Percentiles rank a stretch among this genome's conserved stretches.
These are phyloP conservation scores for Cantharis nigra DNA, from an alignment of 2,888 invertebrate genomes.

Conservation along the genomic window DNA sequence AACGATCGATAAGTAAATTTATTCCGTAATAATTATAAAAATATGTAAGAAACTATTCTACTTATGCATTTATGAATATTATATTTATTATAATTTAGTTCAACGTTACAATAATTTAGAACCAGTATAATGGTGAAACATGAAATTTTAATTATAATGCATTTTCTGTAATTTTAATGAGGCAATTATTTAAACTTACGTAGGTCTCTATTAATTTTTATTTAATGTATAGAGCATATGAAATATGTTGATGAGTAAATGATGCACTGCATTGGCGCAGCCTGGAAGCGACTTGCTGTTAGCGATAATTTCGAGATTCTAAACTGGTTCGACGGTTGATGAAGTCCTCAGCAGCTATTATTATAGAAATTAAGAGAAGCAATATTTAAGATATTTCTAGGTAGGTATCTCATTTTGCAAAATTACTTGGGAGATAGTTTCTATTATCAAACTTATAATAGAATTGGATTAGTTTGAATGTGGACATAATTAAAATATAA, in stretches of 20 bases:
- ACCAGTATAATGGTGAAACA: neutral
- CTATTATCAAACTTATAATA: neutral
- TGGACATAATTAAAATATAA: neutral
- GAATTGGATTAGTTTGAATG: neutral
- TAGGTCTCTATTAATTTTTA: no score
- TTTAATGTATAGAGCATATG: no score
- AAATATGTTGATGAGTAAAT: neutral
- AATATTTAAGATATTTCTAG: neutral
- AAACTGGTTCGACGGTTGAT: neutral
- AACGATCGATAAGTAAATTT: neutral
- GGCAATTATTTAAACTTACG: no score
- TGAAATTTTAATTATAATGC: neutral
- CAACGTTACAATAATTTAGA: neutral
- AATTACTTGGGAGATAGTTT: neutral
- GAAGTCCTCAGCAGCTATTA: neutral
- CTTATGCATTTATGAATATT: neutral
- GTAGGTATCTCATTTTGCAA: neutral
- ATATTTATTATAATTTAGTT: neutral
- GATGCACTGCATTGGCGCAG: neutral
- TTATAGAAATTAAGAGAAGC: neutral
- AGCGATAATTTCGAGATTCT: neutral
- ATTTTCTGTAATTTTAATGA: no score
- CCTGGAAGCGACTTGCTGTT: neutral
- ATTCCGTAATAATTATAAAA: neutral
- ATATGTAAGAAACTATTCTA: neutral